phyloP scores from a whole-genome alignment of 1,140 invertebrate species.

The Marisa cornuarietis region DNA sequence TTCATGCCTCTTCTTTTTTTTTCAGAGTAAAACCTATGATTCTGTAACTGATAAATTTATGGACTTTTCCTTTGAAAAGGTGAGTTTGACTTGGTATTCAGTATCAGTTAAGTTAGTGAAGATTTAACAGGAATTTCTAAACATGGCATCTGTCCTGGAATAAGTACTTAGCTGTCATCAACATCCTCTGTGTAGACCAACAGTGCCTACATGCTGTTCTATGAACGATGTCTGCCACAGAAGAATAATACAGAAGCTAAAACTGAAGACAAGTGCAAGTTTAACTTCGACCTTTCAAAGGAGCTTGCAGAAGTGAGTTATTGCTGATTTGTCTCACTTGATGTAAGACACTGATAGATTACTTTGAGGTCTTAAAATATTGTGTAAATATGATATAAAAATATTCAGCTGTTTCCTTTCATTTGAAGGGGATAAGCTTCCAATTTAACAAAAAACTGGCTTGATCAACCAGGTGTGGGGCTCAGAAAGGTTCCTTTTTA shows the following conservation, averaged over 20 bases:
- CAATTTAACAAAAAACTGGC: no score
- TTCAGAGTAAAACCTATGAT: conserved; percentile 94
- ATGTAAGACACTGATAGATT: conserved; percentile 91
- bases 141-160: background rate
- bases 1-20: conserved; percentile 29
- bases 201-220: conserved; percentile 97
- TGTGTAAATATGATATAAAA: no score
- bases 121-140: background rate
- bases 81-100: conserved; percentile 34
- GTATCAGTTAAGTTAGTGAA: background rate
- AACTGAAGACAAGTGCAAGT: conserved; percentile 45
- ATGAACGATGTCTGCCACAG: conserved; percentile 76
- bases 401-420: no score
- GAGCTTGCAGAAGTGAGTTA: conserved; percentile 59
- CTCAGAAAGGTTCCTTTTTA: no score
- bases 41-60: conserved; percentile 95
- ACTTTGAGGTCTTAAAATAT: background rate
- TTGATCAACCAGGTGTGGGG: no score
- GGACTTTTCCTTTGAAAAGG: conserved; percentile 96
- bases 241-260: conserved; percentile 27
- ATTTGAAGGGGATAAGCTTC: no score
- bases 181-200: conserved; percentile 74
- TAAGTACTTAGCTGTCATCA: background rate
- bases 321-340: conserved; percentile 45
- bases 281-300: conserved; percentile 60